Conservation (phyloP, 2,797 vertebrate genomes). For the Peromyscus eremicus region DNA sequence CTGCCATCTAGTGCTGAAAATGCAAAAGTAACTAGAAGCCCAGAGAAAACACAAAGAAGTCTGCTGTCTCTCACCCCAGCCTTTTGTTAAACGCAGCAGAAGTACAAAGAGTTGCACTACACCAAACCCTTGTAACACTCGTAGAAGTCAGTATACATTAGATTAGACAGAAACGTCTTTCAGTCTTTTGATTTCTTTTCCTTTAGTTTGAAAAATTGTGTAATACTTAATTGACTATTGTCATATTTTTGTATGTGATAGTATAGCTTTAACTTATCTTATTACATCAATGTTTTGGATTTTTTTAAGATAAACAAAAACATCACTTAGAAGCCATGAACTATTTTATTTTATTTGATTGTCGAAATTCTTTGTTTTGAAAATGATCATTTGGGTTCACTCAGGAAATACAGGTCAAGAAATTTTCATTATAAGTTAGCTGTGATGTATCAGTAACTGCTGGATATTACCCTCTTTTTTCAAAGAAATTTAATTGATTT, state of each 20-base stretch:
- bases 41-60: background rate
- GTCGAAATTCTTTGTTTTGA: conserved; percentile 85
- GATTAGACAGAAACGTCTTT: conserved; percentile 76
- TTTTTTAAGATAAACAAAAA: conserved; percentile 74
- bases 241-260: conserved; percentile 82
- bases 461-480: conserved; percentile 85
- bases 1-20: conserved; percentile 14
- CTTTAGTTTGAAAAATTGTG: conserved; percentile 71
- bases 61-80: background rate
- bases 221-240: conserved; percentile 83
- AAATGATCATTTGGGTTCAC: conserved; percentile 88
- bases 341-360: conserved; percentile 82
- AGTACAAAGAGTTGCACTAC: conserved; percentile 82
- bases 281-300: conserved; percentile 18
- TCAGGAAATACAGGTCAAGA: conserved; percentile 90
- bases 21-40: background rate
- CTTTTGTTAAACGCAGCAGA: conserved; percentile 30
- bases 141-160: conserved; percentile 73
- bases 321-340: conserved; percentile 85
- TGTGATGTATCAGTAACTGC: conserved; percentile 88
- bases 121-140: conserved; percentile 78
- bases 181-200: conserved; percentile 63
- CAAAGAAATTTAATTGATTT: conserved; percentile 86
- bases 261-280: conserved; percentile 85
- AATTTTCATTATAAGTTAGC: conserved; percentile 87